Evolutionary conservation across 2,797 vertebrate species (phyloP).

Genomic region (Trematomus bernacchii): DNA sequence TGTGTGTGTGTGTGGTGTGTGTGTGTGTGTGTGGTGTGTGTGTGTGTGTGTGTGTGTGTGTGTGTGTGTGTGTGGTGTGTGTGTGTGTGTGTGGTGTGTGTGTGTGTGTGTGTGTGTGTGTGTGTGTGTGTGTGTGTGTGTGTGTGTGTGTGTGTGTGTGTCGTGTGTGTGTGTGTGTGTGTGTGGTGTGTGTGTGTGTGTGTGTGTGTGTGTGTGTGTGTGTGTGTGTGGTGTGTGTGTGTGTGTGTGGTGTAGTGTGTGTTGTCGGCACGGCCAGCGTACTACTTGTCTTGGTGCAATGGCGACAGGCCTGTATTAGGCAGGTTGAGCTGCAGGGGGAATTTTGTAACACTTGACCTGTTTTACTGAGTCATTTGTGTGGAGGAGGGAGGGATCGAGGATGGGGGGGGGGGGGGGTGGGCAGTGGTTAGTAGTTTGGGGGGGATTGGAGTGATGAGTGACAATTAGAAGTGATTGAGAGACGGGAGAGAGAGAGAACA

Average conservation of each 20-base stretch:
- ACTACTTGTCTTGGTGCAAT: conserved; percentile 81
- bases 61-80: no score
- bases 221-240: conserved; percentile 16
- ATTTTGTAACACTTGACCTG: conserved; percentile 90
- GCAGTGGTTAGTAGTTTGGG: conserved; percentile 60
- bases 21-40: no score
- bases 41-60: not conserved
- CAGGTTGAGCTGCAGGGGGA: conserved; percentile 87
- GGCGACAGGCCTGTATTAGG: conserved; percentile 81
- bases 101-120: conserved; percentile 9
- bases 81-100: no score
- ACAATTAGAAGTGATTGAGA: conserved; percentile 77
- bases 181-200: conserved; percentile 3
- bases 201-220: conserved; percentile 36
- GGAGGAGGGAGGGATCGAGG: conserved; percentile 39
- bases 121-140: no score
- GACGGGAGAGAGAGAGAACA: conserved; percentile 73
- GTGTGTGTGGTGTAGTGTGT: conserved; percentile 10
- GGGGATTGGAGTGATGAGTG: conserved; percentile 72
- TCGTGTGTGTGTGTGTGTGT: no score
- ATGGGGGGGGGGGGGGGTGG: conserved; percentile 27
- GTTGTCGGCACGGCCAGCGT: no score
- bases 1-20: not conserved
- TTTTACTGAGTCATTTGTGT: conserved; percentile 86
- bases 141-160: no score